phyloP scores from a whole-genome alignment of 92 coral and sea anemone species.

The Porites divaricata region DNA sequence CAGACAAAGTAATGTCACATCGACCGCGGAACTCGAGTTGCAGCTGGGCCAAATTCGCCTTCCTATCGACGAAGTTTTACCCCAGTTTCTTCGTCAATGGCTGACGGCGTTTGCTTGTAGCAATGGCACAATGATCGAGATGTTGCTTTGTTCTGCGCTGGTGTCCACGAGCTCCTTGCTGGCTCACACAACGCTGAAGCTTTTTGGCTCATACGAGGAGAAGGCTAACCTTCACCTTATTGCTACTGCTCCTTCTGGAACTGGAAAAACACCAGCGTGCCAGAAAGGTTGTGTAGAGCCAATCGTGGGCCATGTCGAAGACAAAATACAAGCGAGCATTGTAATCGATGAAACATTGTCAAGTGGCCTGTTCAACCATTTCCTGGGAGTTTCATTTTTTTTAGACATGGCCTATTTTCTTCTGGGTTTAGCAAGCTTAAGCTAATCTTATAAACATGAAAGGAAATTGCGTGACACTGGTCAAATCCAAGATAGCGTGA shows the following conservation, averaged over 20 bases:
- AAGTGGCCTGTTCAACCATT: constrained; percentile 63
- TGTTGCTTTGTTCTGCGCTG: constrained; percentile 33
- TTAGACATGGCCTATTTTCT: not conserved
- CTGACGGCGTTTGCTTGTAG: constrained; percentile 18
- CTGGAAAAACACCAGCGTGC: constrained; percentile 68
- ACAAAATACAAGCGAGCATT: constrained; percentile 39
- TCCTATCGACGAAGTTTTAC: constrained; percentile 43
- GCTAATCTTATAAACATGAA: too few species aligned
- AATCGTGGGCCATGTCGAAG: constrained; percentile 52
- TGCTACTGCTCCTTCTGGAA: constrained; percentile 65
- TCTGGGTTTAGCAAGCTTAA: too few species aligned
- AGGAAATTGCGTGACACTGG: too few species aligned
- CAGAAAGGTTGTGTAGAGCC: constrained; percentile 45
- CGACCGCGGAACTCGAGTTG: constrained; percentile 30
- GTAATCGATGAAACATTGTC: constrained; percentile 60
- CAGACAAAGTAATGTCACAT: not conserved
- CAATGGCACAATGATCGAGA: constrained; percentile 46
- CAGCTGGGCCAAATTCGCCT: constrained; percentile 32
- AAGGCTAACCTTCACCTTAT: constrained; percentile 49
- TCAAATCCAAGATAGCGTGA: too few species aligned
- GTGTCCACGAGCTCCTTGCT: constrained; percentile 35
- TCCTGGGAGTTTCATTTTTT: not conserved
- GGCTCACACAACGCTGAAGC: constrained; percentile 45
- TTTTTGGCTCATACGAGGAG: constrained; percentile 46
- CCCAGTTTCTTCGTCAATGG: constrained; percentile 35